phyloP scores from a whole-genome alignment of 2,113 vertebrate genomes.

The Solea solea region DNA sequence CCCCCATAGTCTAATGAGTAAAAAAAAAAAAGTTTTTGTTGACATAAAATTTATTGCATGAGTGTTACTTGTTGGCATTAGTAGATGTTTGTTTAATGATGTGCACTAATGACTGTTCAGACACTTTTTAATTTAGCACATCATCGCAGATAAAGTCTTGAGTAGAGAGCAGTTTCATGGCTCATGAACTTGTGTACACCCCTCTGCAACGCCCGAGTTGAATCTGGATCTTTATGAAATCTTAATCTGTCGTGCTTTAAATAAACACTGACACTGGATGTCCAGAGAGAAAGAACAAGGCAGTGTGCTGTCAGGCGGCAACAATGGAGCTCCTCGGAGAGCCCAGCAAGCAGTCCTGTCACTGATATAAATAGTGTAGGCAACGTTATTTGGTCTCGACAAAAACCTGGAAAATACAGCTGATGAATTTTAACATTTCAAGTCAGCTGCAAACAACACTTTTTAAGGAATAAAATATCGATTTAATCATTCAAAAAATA shows the following conservation, averaged over 20 bases:
- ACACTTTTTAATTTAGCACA: conserved; percentile 28
- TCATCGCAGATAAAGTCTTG: conserved; percentile 16
- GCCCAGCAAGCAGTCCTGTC: conserved; percentile 80
- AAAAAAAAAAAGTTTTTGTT: background rate
- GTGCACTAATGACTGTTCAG: conserved; percentile 1
- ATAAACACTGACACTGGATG: conserved; percentile 83
- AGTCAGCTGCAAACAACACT: background rate
- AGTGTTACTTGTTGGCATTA: conserved; percentile 3
- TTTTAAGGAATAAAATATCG: too few relatives aligned
- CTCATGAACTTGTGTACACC: conserved; percentile 67
- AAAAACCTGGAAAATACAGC: conserved; percentile 20
- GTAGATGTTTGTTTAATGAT: conserved; percentile 8
- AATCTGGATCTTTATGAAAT: conserved; percentile 84
- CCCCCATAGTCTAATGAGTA: background rate
- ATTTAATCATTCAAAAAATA: too few relatives aligned
- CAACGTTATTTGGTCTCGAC: conserved; percentile 77
- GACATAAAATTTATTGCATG: background rate
- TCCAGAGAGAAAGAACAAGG: conserved; percentile 78
- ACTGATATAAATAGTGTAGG: conserved; percentile 87
- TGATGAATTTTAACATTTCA: conserved; percentile 18
- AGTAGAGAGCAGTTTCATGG: conserved; percentile 56
- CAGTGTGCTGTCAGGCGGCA: conserved; percentile 83
- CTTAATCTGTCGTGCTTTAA: conserved; percentile 87
- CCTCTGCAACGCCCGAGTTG: conserved; percentile 48
- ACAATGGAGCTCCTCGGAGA: conserved; percentile 80